Base-by-base conservation (phyloP, 2,797 vertebrate genomes). In the Anisognathus igniventris region DNA sequence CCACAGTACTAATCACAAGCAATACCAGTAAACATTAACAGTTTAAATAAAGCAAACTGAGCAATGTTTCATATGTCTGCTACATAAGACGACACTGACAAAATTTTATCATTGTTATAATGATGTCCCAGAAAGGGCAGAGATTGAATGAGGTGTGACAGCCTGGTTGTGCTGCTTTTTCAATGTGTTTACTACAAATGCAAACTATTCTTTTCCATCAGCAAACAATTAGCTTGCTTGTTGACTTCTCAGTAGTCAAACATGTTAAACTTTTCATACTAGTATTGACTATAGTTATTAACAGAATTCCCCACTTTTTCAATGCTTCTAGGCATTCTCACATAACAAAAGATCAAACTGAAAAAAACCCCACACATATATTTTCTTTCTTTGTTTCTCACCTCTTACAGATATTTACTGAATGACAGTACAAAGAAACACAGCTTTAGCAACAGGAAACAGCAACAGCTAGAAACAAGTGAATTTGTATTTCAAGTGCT, bases 301-400 rank as follows among this genome's bases (percentile, higher is more conserved):
- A 65, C 31, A 56, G 9, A 86, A 60, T 39, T 62, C 4, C 7
- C 24, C 40, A 77, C 28, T 60, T 76, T 67, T 58, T 83, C 79
- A 88, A 10, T 42, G 22, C 40, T 54, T 75, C 71, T 65, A 33
- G 35, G 40, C 20, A 33, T 9, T 7, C 33, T 30, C 19, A 67
- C 27, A 48, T 6, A 72, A 75, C 17, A 65, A 47, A 84, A 73
- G 56, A 91, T 47, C 17, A 70, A 91, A 51, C 8, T 37, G 60
- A 57, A 79, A 84, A 88, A n/a, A 10, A 1, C 0, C 0, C 5
- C 24, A 24, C 9, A 14, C 16, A 33, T 13, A 17, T 19, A 53
- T 39, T n/a, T 74, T 18, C 31, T 56, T 77, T 78, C 40, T 35
- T 83, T 75, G 15, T 42, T 73, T 87, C 44, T 82, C 60, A 66